Conservation (phyloP, 2,113 vertebrate species). For the Connochaetes taurinus region DNA sequence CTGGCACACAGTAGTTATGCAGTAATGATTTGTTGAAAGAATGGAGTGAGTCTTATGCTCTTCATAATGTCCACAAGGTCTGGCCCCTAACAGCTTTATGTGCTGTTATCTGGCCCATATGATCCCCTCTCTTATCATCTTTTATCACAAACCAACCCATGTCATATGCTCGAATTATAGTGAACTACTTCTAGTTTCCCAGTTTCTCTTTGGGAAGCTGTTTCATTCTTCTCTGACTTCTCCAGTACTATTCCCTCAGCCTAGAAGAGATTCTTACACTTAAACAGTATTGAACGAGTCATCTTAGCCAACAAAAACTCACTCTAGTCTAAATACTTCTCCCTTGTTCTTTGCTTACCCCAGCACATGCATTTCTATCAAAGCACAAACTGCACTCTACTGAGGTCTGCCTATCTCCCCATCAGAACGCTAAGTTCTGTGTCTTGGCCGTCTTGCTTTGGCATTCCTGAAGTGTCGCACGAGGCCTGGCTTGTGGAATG, state of each 20-base stretch:
- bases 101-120: neutral
- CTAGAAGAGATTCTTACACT: neutral
- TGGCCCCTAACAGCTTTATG: neutral
- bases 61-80: neutral
- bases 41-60: neutral
- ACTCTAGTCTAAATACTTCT: neutral
- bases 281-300: neutral
- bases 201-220: neutral
- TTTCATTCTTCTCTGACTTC: neutral
- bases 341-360: neutral
- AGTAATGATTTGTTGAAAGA: neutral
- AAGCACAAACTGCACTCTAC: neutral
- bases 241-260: neutral
- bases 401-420: neutral
- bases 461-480: neutral
- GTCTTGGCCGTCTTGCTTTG: neutral
- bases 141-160: neutral
- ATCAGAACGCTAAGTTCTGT: neutral
- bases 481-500: neutral
- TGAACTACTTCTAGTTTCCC: neutral
- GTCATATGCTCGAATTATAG: neutral
- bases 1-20: neutral
- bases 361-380: neutral
- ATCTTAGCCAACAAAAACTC: neutral
- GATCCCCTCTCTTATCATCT: neutral